Base-by-base conservation (phyloP, 2,888 invertebrate species). In the Rotaria sp. region DNA sequence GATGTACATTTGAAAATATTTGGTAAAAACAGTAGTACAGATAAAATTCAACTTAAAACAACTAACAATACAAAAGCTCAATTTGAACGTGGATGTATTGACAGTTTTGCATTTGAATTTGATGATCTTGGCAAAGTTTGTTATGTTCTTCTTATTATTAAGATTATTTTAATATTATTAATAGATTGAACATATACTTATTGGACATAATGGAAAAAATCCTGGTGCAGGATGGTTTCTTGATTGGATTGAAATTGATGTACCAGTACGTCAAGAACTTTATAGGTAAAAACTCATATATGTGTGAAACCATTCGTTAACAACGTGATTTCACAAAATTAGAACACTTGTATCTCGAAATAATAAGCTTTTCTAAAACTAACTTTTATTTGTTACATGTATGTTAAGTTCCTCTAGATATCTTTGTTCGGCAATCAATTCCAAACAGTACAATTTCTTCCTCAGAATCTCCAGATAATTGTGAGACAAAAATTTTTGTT, bases 141-240 rank as follows among this genome's bases (percentile, higher is more conserved):
- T 91, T 88, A 89, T 89, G 55, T 87, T 91, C 91, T 91, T 74
- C n/a, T n/a, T n/a, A n/a, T 89, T 90, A 89, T 91, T 91, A 30
- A 50, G 35, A 2, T 75, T 30, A 5, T 21, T 35, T 41, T 5
- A 38, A 38, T 24, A 35, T 38, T 75, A 21, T 35, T 18, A 18
- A 88, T 24, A 89, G 88, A 48, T 91, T 85, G 88, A 88, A 67
- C 90, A 90, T 88, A 87, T 91, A 45, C 90, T 90, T 87, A 90
- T 91, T 87, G 89, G 90, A 57, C 91, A 91, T 89, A 91, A 91
- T 89, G 91, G 91, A 89, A 89, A 89, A 85, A 91, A 91, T 26
- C 87, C 89, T 10, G 90, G 90, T 10, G 88, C 90, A 7, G 91
- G 91, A 38, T 91, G 91, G 91, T 91, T 90, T 88, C 88, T 91